These are phyloP conservation scores for Platypus cylindrus DNA, from an alignment of 2,888 invertebrate species.

Conservation along the genomic window DNA sequence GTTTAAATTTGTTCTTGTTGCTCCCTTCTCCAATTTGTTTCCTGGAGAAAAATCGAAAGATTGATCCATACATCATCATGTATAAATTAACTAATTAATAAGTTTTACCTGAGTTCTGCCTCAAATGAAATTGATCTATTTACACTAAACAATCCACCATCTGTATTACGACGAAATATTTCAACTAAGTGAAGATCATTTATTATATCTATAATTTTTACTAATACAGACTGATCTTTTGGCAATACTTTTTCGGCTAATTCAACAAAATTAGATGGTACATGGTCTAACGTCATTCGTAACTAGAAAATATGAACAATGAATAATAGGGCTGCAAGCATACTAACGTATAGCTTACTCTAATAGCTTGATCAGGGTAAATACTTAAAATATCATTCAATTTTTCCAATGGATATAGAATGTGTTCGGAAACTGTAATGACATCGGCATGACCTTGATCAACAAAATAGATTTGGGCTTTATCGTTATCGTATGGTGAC, in stretches of 20 bases:
- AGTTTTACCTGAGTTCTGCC: constrained; percentile 22
- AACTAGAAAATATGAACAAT: constrained; percentile 17
- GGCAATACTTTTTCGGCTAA: constrained; percentile 37
- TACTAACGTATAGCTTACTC: too few species aligned
- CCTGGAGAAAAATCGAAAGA: constrained; percentile 3
- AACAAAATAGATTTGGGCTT: constrained; percentile 40
- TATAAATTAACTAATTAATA: constrained; percentile 11
- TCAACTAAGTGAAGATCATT: constrained; percentile 43
- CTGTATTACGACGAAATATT: constrained; percentile 50
- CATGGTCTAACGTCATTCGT: constrained; percentile 21
- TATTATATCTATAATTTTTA: constrained; percentile 32
- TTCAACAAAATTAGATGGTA: constrained; percentile 30
- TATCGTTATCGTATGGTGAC: constrained; percentile 29
- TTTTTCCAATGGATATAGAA: constrained; percentile 38
- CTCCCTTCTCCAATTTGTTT: constrained; percentile 4
- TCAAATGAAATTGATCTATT: constrained; percentile 57
- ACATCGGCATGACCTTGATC: constrained; percentile 41
- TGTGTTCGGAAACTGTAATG: constrained; percentile 28
- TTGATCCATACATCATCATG: background rate
- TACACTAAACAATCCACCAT: constrained; percentile 52
- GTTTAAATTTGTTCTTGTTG: constrained; percentile 1
- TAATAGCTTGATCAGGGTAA: constrained; percentile 36
- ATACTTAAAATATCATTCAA: constrained; percentile 31
- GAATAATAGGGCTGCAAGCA: too few species aligned
- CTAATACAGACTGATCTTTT: constrained; percentile 45